A percentile compares a stretch with the other conserved stretches of the same genome.
phyloP scores from a whole-genome alignment of 2,113 vertebrate species.

The Mastomys natalensis region DNA sequence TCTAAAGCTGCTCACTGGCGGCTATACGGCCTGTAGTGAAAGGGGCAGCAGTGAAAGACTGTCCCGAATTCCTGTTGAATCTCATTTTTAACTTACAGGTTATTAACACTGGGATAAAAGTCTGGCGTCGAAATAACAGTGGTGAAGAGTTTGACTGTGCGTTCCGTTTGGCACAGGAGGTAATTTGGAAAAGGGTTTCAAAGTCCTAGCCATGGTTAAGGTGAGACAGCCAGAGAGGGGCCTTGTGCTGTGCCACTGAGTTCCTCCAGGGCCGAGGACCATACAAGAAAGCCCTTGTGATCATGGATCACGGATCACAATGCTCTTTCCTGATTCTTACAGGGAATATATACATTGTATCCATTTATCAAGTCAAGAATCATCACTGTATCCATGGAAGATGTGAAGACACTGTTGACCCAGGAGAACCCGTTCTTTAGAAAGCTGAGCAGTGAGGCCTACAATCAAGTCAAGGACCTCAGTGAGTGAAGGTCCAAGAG shows the following conservation, averaged over 20 bases:
- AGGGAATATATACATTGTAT: slow-evolving; percentile 98
- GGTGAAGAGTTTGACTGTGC: slow-evolving; percentile 97
- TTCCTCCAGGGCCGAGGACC: background rate
- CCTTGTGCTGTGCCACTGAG: rapidly evolving
- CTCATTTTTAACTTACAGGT: slow-evolving; percentile 86
- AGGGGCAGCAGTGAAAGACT: rapidly evolving
- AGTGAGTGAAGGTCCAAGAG: slow-evolving; percentile 84
- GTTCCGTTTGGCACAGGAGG: slow-evolving; percentile 98
- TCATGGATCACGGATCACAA: background rate
- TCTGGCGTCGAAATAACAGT: slow-evolving; percentile 96
- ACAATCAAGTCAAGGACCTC: slow-evolving; percentile 93
- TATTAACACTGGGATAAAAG: slow-evolving; percentile 98
- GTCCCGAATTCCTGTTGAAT: background rate
- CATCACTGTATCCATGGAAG: slow-evolving; percentile 92
- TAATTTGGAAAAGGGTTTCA: slow-evolving; percentile 77
- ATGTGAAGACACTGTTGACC: slow-evolving; percentile 96
- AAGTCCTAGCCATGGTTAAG: rapidly evolving
- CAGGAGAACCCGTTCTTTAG: slow-evolving; percentile 98
- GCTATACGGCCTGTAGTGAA: background rate
- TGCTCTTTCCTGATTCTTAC: slow-evolving; percentile 22
- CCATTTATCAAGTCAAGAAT: slow-evolving; percentile 97
- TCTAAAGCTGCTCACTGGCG: rapidly evolving
- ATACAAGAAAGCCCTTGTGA: background rate
- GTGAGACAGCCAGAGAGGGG: background rate
- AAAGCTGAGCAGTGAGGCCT: slow-evolving; percentile 93